A percentile compares a stretch with the other conserved stretches of the same genome.
Conservation (phyloP, 2,797 vertebrate species). For the Champsocephalus esox region DNA sequence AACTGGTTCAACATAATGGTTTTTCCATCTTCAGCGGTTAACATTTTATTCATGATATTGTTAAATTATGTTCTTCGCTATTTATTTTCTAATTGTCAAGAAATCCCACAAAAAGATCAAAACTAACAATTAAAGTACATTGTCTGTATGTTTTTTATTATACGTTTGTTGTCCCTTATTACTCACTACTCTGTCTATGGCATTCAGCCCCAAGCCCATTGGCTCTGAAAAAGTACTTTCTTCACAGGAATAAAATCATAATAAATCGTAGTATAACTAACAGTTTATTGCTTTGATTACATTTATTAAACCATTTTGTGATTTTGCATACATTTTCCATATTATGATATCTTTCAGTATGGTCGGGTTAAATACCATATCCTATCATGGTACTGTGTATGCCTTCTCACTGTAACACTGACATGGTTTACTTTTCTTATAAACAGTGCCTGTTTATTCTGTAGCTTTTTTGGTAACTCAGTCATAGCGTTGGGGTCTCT, state of each 20-base stretch:
- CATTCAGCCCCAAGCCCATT: background rate
- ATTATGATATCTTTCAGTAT: background rate
- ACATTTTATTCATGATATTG: constrained; percentile 3
- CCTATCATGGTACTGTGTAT: background rate
- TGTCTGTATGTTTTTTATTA: background rate
- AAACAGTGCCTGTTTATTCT: constrained; percentile 4
- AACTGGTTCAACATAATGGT: background rate
- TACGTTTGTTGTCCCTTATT: background rate
- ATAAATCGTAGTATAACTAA: background rate
- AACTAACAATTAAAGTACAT: background rate
- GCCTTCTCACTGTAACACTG: background rate
- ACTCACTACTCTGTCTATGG: background rate
- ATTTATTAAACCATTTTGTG: background rate
- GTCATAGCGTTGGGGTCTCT: constrained; percentile 29
- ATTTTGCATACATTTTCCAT: background rate
- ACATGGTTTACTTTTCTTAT: background rate
- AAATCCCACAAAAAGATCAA: constrained; percentile 1
- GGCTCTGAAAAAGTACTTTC: background rate
- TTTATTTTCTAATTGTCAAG: background rate
- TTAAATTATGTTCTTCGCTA: too few relatives aligned
- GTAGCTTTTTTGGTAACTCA: constrained; percentile 24
- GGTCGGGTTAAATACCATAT: too few relatives aligned
- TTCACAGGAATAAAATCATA: background rate
- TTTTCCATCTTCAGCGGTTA: background rate
- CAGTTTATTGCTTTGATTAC: background rate